Percentiles rank a stretch among this genome's conserved stretches.
Evolutionary conservation across 2,113 vertebrate genomes (phyloP).

Genomic region (Eulemur rufifrons): DNA sequence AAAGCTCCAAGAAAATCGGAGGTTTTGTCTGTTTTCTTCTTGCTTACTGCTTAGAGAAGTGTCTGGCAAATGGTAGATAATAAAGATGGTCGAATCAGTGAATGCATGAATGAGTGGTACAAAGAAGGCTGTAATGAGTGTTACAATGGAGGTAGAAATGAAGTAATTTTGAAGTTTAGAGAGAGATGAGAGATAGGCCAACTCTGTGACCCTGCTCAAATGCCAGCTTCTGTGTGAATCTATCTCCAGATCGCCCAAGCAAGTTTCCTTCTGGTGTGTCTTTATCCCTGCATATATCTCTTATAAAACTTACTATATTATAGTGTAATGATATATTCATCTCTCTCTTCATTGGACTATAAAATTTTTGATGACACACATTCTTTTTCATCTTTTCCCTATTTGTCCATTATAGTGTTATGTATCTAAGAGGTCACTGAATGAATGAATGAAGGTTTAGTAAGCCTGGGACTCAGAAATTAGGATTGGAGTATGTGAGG

Average conservation of each 20-base stretch:
- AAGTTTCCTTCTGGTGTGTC: background rate
- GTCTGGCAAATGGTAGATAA: background rate
- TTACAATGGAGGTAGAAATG: background rate
- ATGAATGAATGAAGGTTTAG: background rate
- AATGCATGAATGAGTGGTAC: background rate
- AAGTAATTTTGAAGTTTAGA: background rate
- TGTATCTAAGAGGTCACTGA: background rate
- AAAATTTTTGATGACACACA: background rate
- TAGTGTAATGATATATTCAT: background rate
- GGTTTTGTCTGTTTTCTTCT: background rate
- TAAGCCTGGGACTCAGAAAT: background rate
- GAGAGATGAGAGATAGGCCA: background rate
- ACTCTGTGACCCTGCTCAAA: background rate
- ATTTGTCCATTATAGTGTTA: background rate
- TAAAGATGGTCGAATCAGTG: background rate
- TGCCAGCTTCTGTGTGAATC: background rate
- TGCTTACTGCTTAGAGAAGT: background rate
- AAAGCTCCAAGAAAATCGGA: background rate
- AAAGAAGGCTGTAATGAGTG: background rate
- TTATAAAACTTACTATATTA: background rate
- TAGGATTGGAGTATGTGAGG: background rate
- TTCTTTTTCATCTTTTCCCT: background rate
- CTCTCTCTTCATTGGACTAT: background rate
- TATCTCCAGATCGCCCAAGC: background rate
- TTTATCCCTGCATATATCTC: background rate